Percentiles rank a stretch among this genome's conserved stretches.
Evolutionary conservation across 1,140 invertebrate genomes (phyloP).

Genomic region (Neodiprion lecontei): DNA sequence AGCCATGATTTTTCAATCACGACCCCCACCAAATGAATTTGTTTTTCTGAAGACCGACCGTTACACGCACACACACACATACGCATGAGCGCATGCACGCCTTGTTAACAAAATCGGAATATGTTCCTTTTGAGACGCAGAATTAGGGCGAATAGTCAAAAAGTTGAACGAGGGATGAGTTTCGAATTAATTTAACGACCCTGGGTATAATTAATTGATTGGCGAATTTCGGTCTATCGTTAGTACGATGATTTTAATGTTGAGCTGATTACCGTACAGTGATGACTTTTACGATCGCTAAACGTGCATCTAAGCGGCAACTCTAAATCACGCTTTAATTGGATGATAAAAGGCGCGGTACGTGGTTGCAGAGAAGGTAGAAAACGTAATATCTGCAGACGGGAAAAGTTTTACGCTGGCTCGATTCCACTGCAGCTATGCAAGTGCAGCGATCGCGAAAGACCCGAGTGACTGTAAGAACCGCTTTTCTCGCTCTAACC

Average conservation of each 20-base stretch:
- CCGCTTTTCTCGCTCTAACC: too few species aligned
- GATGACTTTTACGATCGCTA: slow-evolving; percentile 11
- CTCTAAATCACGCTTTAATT: slow-evolving; percentile 19
- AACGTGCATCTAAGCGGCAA: slow-evolving; percentile 11
- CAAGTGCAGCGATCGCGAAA: neutral
- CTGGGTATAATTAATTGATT: neutral
- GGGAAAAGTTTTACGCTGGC: neutral
- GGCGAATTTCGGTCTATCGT: slow-evolving; percentile 10
- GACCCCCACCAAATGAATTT: slow-evolving; percentile 31
- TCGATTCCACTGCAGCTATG: neutral
- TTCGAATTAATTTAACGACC: neutral
- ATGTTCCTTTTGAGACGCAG: too few species aligned
- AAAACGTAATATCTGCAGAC: too few species aligned
- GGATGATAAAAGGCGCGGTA: neutral
- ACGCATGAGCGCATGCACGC: too few species aligned
- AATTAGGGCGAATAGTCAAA: too few species aligned
- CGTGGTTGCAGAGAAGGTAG: too few species aligned
- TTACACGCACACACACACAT: too few species aligned
- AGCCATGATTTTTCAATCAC: slow-evolving; percentile 50
- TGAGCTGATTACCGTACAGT: slow-evolving; percentile 5
- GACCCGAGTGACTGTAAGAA: too few species aligned
- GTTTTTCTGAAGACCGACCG: too few species aligned
- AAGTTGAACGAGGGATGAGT: neutral
- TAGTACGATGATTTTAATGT: slow-evolving; percentile 12
- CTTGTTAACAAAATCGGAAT: too few species aligned